phyloP scores from a whole-genome alignment of 2,797 vertebrate genomes.

The Bradypodion ventrale region DNA sequence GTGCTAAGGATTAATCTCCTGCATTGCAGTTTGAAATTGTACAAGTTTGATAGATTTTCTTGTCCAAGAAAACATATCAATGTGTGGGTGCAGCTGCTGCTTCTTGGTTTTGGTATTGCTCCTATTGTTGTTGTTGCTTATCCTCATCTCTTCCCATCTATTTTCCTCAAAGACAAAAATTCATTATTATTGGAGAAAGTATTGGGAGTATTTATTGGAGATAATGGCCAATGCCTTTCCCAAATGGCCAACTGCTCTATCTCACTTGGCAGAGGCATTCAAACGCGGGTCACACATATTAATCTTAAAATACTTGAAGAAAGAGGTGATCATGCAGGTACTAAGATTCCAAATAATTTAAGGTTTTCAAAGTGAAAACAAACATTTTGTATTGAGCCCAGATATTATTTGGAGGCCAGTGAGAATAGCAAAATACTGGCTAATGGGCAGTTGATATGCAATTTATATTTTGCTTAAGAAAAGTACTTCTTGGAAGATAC shows the following conservation, averaged over 20 bases:
- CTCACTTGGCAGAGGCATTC: neutral
- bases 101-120: neutral
- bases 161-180: neutral
- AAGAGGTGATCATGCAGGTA: neutral
- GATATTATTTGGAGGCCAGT: neutral
- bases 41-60: neutral
- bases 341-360: neutral
- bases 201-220: no score
- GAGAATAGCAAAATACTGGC: neutral
- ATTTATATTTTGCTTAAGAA: no score
- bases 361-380: neutral
- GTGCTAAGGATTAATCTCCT: neutral
- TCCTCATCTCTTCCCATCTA: neutral
- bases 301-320: neutral
- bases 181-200: no score
- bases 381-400: neutral
- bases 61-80: rapidly evolving
- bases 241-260: neutral
- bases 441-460: no score
- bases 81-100: rapidly evolving
- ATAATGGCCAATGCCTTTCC: no score
- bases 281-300: neutral
- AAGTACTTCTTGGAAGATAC: no score
- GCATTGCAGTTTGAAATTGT: conserved; percentile 3
- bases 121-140: no score